These are phyloP conservation scores for Scolopax bukidnonensis DNA, from an alignment of 2,797 vertebrate genomes.

Conservation along the genomic window DNA sequence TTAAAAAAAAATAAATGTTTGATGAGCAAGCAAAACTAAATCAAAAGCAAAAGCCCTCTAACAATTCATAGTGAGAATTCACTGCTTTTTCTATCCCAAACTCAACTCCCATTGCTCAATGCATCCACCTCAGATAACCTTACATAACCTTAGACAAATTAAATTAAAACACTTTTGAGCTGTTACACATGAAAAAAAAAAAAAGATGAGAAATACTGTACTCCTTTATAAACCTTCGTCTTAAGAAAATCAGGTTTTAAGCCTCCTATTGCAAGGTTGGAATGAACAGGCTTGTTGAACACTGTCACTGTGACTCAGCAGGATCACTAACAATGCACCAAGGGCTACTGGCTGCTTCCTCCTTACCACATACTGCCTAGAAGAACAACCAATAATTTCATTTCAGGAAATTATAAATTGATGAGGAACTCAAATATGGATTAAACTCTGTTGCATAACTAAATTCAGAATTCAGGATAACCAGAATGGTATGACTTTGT, in stretches of 20 bases:
- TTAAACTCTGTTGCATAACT: not conserved
- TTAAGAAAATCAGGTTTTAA: slow-evolving; percentile 2
- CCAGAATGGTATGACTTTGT: not conserved
- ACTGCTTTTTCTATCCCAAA: not conserved
- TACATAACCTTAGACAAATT: not conserved
- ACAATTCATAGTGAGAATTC: not conserved
- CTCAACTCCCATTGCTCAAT: not conserved
- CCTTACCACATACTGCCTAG: not conserved
- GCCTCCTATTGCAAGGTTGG: not conserved
- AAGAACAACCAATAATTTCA: not conserved
- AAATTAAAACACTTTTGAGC: not conserved
- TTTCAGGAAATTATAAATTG: not conserved
- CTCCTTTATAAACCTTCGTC: not conserved
- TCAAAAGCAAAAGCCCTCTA: not conserved
- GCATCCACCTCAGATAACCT: not conserved
- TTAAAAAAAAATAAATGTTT: not conserved
- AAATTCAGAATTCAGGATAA: not conserved
- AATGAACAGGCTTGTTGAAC: slow-evolving; percentile 9
- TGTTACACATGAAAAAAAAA: not conserved
- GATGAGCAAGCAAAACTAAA: not conserved
- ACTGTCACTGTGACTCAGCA: slow-evolving; percentile 74
- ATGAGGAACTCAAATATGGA: not conserved
- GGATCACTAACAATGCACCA: slow-evolving; percentile 9
- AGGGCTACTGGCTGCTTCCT: slow-evolving; percentile 25
- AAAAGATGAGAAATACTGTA: not conserved